Evolutionary conservation across 1,140 invertebrate species (phyloP).

Genomic region (Probaryconus sp.): DNA sequence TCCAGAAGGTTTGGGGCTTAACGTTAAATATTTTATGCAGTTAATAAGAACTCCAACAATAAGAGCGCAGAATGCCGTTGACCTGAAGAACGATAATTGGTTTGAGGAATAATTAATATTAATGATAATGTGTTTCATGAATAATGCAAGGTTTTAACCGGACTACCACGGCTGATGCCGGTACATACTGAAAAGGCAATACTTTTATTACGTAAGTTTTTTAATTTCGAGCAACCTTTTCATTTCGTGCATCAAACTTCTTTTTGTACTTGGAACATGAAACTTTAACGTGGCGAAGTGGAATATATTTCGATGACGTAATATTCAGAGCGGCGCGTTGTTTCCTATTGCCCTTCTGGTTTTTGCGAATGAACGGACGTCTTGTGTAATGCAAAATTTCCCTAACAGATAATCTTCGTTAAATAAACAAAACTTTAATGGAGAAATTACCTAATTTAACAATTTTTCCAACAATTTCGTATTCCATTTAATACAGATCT

Average conservation of each 20-base stretch:
- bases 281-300: constrained; percentile 17
- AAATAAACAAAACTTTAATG: too few relatives aligned
- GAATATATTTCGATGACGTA: constrained; percentile 32
- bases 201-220: constrained; percentile 43
- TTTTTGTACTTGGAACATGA: constrained; percentile 8
- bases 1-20: too few relatives aligned
- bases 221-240: constrained; percentile 29
- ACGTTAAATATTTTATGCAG: too few relatives aligned
- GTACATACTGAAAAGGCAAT: constrained; percentile 24
- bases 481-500: too few relatives aligned
- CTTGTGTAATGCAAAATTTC: too few relatives aligned
- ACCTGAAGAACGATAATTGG: too few relatives aligned
- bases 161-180: constrained; percentile 13
- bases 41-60: too few relatives aligned
- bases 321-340: background rate
- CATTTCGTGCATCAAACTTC: constrained; percentile 26
- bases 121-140: constrained; percentile 37
- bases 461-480: too few relatives aligned
- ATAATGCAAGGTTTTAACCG: constrained; percentile 32
- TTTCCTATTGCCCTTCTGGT: constrained; percentile 4
- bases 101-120: constrained; percentile 45
- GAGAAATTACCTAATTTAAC: too few relatives aligned
- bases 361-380: too few relatives aligned
- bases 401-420: too few relatives aligned
- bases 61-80: too few relatives aligned